Base-by-base conservation (phyloP, 64 coral and sea anemone genomes). In the Actinia tenebrosa region DNA sequence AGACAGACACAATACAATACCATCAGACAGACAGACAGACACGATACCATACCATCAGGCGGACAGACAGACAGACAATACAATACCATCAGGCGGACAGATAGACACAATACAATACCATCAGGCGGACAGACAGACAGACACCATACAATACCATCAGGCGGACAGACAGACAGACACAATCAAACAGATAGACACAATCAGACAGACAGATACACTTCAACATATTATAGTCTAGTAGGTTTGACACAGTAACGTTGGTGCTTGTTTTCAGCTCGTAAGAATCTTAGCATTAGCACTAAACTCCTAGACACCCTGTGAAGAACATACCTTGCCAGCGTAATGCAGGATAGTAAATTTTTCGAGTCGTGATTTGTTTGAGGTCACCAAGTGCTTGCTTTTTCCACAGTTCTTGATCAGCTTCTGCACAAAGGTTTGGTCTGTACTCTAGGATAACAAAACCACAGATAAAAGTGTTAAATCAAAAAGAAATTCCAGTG, bases 371-470 rank as follows among this genome's bases (percentile, higher is more conserved):
- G 90, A 83, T 50, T 93, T 91, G 58, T 66, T 84, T n/a, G 94
- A 77, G 52, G 86, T 89, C 61, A 92, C 64, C 25, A 93, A 88
- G 71, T 83, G 47, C 60, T 88, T 90, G 54, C 86, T 93, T 20
- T 89, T 72, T 80, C 91, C 88, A 87, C 88, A 93, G 58, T 96
- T 92, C 80, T 93, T 87, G n/a, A 66, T 77, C 10, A 96, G 77
- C 54, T 96, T 96, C 80, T 96, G 82, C 26, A 96, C 94, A 90
- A 96, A 93, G 6, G 94, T 87, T 42, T 90, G 91, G 71, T 96
- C 94, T 22, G 94, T 96, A 45, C 94, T 90, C 94, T 96, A 55
- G 3, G 47, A 50, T 50, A 83, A 83, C 63, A n/a, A 66, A 4
- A 66, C 22, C 3, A 66, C 17, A 66, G n/a, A 27, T 27, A 30